phyloP scores from a whole-genome alignment of 2,113 vertebrate species.

The Athene noctua region DNA sequence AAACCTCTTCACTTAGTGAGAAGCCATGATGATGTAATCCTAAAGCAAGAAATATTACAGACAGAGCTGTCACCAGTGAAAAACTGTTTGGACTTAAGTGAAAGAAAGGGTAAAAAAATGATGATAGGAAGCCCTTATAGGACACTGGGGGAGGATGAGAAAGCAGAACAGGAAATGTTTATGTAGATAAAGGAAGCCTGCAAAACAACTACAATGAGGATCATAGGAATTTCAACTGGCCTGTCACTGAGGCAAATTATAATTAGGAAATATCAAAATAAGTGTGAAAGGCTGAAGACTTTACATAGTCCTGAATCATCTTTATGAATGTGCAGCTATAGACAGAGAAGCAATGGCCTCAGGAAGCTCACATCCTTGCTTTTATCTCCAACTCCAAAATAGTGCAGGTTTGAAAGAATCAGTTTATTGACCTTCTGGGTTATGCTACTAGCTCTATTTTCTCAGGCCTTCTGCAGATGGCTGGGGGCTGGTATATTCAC shows the following conservation, averaged over 20 bases:
- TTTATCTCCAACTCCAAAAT: background rate
- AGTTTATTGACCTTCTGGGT: constrained; percentile 35
- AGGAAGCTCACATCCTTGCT: background rate
- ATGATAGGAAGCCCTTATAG: constrained; percentile 36
- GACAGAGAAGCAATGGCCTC: background rate
- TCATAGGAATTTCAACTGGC: constrained; percentile 37
- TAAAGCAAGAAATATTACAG: constrained; percentile 11
- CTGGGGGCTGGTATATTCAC: constrained; percentile 5
- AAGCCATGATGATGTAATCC: background rate
- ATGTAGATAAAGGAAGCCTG: constrained; percentile 68
- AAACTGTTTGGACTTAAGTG: constrained; percentile 2
- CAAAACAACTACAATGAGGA: constrained; percentile 23
- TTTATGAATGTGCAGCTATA: background rate
- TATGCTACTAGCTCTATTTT: constrained; percentile 2
- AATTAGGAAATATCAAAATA: constrained; percentile 37
- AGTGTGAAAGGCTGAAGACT: background rate
- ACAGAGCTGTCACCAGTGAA: background rate
- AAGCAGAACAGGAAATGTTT: constrained; percentile 72
- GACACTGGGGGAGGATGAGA: constrained; percentile 47
- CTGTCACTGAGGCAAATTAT: background rate
- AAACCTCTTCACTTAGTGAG: background rate
- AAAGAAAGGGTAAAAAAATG: constrained; percentile 19
- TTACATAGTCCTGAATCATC: background rate
- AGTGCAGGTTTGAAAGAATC: background rate
- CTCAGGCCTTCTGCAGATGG: constrained; percentile 57